A percentile compares a stretch with the other conserved stretches of the same genome.
phyloP scores from a whole-genome alignment of 2,797 vertebrate species.

The Momotus momota region DNA sequence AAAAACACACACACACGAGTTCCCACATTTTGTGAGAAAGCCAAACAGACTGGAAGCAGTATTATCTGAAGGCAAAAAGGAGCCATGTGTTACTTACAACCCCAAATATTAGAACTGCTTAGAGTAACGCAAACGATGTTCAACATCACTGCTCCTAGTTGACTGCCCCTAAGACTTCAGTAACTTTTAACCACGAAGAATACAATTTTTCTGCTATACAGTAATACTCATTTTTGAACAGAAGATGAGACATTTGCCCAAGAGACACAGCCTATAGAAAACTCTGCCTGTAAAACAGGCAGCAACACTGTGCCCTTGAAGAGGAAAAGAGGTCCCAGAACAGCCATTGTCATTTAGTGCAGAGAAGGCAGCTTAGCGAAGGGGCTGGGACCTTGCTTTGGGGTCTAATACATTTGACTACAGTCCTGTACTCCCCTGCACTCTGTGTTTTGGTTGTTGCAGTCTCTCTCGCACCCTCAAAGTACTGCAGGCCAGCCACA shows the following conservation, averaged over 20 bases:
- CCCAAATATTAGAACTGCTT: slow-evolving; percentile 17
- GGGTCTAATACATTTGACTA: not conserved
- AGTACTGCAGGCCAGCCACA: not conserved
- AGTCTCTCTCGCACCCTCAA: not conserved
- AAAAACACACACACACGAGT: not conserved
- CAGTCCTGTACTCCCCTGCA: not conserved
- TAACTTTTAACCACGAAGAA: not conserved
- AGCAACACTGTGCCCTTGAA: too few relatives aligned
- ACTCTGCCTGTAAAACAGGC: not conserved
- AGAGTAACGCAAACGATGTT: not conserved
- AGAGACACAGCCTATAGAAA: not conserved
- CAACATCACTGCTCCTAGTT: not conserved
- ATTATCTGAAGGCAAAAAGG: slow-evolving; percentile 11
- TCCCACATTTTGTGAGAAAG: slow-evolving; percentile 30
- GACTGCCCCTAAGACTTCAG: not conserved
- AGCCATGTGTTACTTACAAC: slow-evolving; percentile 6
- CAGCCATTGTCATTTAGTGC: not conserved
- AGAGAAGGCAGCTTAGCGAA: not conserved
- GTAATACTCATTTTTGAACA: not conserved
- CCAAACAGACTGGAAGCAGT: not conserved
- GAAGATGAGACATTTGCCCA: not conserved
- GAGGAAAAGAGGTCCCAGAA: not conserved
- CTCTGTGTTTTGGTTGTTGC: not conserved
- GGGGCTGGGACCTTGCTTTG: not conserved
- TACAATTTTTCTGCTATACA: not conserved